Base-by-base conservation (phyloP, 2,888 invertebrate genomes). In the Boloria euphrosyne region DNA sequence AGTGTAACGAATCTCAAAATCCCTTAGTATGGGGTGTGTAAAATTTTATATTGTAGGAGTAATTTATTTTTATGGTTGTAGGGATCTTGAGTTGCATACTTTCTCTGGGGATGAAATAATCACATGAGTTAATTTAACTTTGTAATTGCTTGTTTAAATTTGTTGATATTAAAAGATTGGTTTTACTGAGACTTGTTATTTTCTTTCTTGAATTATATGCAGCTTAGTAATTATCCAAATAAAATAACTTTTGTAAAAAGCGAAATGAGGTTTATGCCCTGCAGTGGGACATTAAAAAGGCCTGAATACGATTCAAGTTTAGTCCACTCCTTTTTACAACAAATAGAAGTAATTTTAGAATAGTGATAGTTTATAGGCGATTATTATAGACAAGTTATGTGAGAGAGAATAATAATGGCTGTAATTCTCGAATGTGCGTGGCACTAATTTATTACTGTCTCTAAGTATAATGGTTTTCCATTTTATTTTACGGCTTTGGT, bases 11-110 rank as follows among this genome's bases (percentile, higher is more conserved):
- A 90, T 89, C 81, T 82, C 71, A 70, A 78, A 78, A 82, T 84
- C 89, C 88, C 88, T 76, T 80, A 81, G 83, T 83, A 81, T 81
- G 83, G 85, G 87, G 86, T 83, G 88, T 85, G 86, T 84, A 82
- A 84, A 89, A 88, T 90, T 89, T 87, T 85, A 89, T 88, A 89
- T 87, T 83, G 85, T 89, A 90, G 89, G 38, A 59, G 59, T 59
- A 50, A 59, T 91, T 90, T 90, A 89, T 90, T 90, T 90, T 91
- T 89, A 91, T 89, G 81, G 81, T 73, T 76, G 75, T 79, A 77
- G 81, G 81, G 81, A 76, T 81, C 81, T 80, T 76, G 72, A 59
- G 78, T 78, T 79, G 80, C 80, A 79, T 75, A 76, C 75, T 80
- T 80, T 80, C 80, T 76, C 77, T 78, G 79, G 82, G 82, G 85